Evolutionary conservation across 2,797 vertebrate genomes (phyloP), one percentile per base, ranked within the genome.

Genomic region (Tragelaphus eurycerus): DNA sequence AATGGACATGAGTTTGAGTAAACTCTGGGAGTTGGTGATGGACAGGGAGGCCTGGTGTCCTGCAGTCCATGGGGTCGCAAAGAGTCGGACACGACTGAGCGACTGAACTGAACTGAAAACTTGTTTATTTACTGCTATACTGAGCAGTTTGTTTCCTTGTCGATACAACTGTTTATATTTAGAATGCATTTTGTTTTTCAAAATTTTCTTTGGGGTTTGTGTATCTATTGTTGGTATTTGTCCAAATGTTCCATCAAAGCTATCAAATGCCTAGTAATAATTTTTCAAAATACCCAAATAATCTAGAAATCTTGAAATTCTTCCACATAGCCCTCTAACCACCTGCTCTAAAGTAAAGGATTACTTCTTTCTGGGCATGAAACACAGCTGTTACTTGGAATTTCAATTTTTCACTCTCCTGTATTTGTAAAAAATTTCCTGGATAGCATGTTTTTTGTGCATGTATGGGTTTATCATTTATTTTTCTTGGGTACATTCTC

Each of bases 271-370:
- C 21, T 88, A 62, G 31, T 78, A 94, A 87, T 52, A 83, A 78
- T 93, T 96, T 93, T 95, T 31, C 23, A 90, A 83, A 96, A 67
- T 88, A 74, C 50, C 25, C 4, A 54, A 34, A 27, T 89, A 90
- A 46, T 92, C 52, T 31, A 74, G 29, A 95, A 96, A 59, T 86
- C 15, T 64, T 86, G 48, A 94, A 62, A n/a, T 88, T 86, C n/a
- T 86, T 95, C 60, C 46, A 88, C 11, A 31, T 2, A 95, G 2
- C 3, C 25, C 12, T 87, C 64, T 86, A 60, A 89, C 11, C 27
- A 91, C n/a, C 17, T 90, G 60, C 50, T 97, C 23, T 57, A 52
- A 34, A 57, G 83, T 62, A 10, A 88, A 96, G 11, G 10, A 90
- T 82, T 71, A 50, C 52, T 83, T 93, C 19, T 91, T 59, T 86